Percentiles rank a stretch among this genome's conserved stretches.
These are phyloP conservation scores for Macrobrachium nipponense DNA, from an alignment of 1,140 invertebrate species.

Conservation along the genomic window DNA sequence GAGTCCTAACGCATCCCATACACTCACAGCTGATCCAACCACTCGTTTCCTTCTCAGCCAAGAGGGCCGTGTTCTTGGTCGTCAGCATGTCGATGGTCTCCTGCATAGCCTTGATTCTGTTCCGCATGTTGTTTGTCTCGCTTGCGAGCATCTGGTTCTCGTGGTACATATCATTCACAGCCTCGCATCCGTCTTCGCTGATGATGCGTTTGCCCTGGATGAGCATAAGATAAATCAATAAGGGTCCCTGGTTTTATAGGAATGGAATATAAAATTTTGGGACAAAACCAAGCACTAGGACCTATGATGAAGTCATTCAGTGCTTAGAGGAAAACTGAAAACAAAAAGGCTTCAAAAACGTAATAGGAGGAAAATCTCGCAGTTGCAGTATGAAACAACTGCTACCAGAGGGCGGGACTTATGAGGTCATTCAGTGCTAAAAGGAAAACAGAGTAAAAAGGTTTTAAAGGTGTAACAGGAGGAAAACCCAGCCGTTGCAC, in stretches of 20 bases:
- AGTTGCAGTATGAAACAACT: too few relatives aligned
- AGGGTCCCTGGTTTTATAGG: background rate
- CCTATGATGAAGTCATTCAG: too few relatives aligned
- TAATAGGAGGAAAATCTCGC: too few relatives aligned
- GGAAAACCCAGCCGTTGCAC: too few relatives aligned
- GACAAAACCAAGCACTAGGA: too few relatives aligned
- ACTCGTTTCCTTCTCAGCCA: constrained; percentile 82
- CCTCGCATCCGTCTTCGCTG: constrained; percentile 86
- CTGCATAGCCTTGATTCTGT: constrained; percentile 91
- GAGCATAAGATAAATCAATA: background rate
- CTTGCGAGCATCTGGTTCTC: constrained; percentile 94
- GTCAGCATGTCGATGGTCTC: constrained; percentile 93
- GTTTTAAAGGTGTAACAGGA: too few relatives aligned
- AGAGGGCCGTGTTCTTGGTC: constrained; percentile 80
- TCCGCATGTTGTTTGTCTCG: constrained; percentile 87
- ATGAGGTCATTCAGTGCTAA: too few relatives aligned
- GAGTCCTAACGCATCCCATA: background rate
- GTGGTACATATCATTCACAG: constrained; percentile 92
- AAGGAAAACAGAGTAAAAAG: too few relatives aligned
- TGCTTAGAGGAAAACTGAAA: too few relatives aligned
- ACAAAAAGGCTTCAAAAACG: too few relatives aligned
- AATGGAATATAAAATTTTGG: background rate
- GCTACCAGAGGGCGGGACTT: too few relatives aligned
- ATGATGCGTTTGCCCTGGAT: constrained; percentile 86
- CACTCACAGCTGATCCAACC: constrained; percentile 74